Base-by-base conservation (phyloP, 1,140 invertebrate species). In the Cyrtorhinus lividipennis region DNA sequence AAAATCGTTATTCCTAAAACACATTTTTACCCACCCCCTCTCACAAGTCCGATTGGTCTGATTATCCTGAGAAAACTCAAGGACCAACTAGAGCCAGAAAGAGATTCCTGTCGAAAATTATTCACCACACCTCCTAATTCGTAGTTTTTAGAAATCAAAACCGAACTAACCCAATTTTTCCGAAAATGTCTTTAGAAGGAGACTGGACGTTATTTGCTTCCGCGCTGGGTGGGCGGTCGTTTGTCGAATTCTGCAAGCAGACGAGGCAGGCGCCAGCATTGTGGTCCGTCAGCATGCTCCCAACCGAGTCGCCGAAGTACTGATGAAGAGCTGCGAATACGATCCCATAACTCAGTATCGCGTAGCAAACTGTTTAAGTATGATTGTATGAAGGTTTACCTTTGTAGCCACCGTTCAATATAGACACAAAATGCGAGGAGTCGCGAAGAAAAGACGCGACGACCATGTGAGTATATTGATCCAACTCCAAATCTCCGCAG, bases 391-490 rank as follows among this genome's bases (percentile, higher is more conserved):
- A 2, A 15, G 2, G 10, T 24, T 10, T 68, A 79, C 78, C 83
- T 76, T 85, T 81, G 78, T 95, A 98, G 12, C 95, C 95, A 64
- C 92, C 93, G 67, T 86, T 85, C 10, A 96, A 80, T 74, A 97
- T 82, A 62, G 91, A 94, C 24, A 99, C 90, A 74, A 92, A 95
- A 66, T 88, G 84, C 0, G 88, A 90, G 71, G 93, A 89, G 73
- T 91, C 90, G 75, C 98, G 94, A 38, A 99, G 78, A 76, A 99
- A 98, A 63, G 92, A 92, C 92, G 10, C 98, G 89, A 24, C 98
- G 94, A 96, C 99, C 99, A 70, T 97, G 88, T 2, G 95, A 92
- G 73, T 95, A 95, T 70, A 90, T 89, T 74, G 98, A 95, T 76
- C 46, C 45, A 22, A 72, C 96, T 92, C 69, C 91, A n/a, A 86